Base-by-base conservation (phyloP, 2,888 invertebrate genomes). In the Drosophila neotestacea region DNA sequence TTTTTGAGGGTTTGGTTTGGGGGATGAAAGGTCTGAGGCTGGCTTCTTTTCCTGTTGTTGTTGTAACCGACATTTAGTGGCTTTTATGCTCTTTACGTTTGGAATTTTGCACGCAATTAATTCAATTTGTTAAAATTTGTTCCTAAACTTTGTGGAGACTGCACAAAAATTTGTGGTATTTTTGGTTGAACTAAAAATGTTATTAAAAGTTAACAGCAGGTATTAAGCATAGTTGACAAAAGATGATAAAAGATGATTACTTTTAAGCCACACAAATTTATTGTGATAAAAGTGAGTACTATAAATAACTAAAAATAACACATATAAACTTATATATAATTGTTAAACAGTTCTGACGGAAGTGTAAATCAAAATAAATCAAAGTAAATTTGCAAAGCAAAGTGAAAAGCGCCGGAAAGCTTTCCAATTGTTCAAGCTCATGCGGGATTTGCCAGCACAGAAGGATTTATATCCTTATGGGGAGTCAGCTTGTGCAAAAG, bases 71-170 rank as follows among this genome's bases (percentile, higher is more conserved):
- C 75, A 75, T 77, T 79, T 79, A 79, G 77, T 77, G 75, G 79
- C 59, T 75, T 74, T 77, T 63, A 32, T 69, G 69, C 67, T 50
- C 61, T 79, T 72, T 62, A 41, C 58, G 28, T 32, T 70, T 70
- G 54, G 59, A 70, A 77, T 77, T 79, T 74, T 71, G 66, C 77
- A 77, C 74, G 70, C 82, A 81, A 81, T 79, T 81, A 82, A 79
- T 81, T 77, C 59, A 81, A 82, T 82, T 81, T 77, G 72, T 73
- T 67, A 74, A 81, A 74, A 74, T 66, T 54, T 44, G 56, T 41
- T 44, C 47, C 44, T 32, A 38, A 78, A 78, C 54, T 74, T 62
- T 52, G 39, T 32, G 36, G 52, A 36, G 7, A 22, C 34, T 28
- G 55, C 27, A 46, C 54, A 68, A 54, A 48, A 52, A 60, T 41